Base-by-base conservation (phyloP, 2,888 invertebrate species). In the Epirrita christyi region DNA sequence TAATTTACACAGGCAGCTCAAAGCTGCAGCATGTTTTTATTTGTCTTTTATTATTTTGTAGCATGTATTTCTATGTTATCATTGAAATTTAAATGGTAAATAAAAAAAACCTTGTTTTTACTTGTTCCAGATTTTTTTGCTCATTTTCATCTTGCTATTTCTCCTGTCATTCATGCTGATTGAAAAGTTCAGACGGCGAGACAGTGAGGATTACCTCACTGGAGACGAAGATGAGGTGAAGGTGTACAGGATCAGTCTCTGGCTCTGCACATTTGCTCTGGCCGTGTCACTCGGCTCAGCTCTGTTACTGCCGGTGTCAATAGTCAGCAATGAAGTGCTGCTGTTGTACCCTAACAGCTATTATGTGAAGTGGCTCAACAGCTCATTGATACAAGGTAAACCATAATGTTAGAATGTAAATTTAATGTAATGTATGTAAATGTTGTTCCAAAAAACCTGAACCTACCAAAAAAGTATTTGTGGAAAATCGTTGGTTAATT, bases 351-450 rank as follows among this genome's bases (percentile, higher is more conserved):
- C 99, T 28, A 97, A 97, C 77, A 98, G 98, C 85, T 99, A 98
- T 90, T 99, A 99, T 86, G 97, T 99, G 50, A 97, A 99, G 88
- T 99, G 99, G 99, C 94, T 99, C 64, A 99, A 99, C 90, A 97
- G 97, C 84, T 99, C 99, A 55, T 95, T 99, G 61, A 98, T 99
- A 80, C 98, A 99, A 93, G 98, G 98, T 96, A 81, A 83, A n/a
- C n/a, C n/a, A n/a, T n/a, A n/a, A n/a, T n/a, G n/a, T n/a, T n/a
- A n/a, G n/a, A n/a, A n/a, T n/a, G n/a, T n/a, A n/a, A n/a, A n/a
- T n/a, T n/a, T n/a, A n/a, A n/a, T n/a, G n/a, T n/a, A n/a, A n/a
- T n/a, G n/a, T n/a, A n/a, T n/a, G n/a, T n/a, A n/a, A n/a, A n/a
- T n/a, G n/a, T n/a, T n/a, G n/a, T n/a, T n/a, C n/a, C n/a, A n/a